These are phyloP conservation scores for Ischnus inquisitorius DNA, from an alignment of 2,888 invertebrate genomes.

Conservation along the genomic window DNA sequence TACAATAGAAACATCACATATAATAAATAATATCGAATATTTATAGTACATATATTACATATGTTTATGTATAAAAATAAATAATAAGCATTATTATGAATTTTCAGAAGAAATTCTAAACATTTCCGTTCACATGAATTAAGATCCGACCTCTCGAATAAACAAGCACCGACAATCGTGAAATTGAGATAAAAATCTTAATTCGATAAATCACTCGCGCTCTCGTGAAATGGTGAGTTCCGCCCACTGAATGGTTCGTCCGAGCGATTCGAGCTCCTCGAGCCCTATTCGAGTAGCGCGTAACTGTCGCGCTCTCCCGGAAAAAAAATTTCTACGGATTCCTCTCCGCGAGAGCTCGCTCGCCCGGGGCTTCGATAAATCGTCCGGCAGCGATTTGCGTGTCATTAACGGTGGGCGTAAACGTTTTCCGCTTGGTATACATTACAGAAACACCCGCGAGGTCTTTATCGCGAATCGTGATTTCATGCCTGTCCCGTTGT, in stretches of 20 bases:
- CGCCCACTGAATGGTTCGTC: not conserved
- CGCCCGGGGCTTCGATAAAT: slow-evolving; percentile 68
- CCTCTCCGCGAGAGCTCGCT: slow-evolving; percentile 66
- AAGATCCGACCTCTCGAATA: no score
- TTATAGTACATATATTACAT: no score
- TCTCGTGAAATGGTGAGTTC: not conserved
- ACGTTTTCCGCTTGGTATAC: slow-evolving; percentile 64
- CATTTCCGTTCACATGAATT: no score
- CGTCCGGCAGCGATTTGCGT: slow-evolving; percentile 73
- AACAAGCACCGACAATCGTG: not conserved
- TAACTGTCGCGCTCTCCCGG: slow-evolving; percentile 8
- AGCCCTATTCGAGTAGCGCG: not conserved
- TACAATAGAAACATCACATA: no score
- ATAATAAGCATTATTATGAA: no score
- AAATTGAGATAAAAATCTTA: not conserved
- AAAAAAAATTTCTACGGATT: slow-evolving; percentile 25
- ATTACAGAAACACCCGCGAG: slow-evolving; percentile 67
- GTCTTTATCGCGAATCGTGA: slow-evolving; percentile 73
- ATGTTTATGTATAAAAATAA: no score
- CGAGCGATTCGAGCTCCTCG: not conserved
- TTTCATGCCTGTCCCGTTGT: slow-evolving; percentile 63
- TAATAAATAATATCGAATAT: no score
- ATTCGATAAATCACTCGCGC: not conserved
- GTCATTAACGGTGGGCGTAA: slow-evolving; percentile 77
- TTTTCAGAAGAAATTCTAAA: no score